Evolutionary conservation across 2,113 vertebrate genomes (phyloP).

Genomic region (Scomber japonicus): DNA sequence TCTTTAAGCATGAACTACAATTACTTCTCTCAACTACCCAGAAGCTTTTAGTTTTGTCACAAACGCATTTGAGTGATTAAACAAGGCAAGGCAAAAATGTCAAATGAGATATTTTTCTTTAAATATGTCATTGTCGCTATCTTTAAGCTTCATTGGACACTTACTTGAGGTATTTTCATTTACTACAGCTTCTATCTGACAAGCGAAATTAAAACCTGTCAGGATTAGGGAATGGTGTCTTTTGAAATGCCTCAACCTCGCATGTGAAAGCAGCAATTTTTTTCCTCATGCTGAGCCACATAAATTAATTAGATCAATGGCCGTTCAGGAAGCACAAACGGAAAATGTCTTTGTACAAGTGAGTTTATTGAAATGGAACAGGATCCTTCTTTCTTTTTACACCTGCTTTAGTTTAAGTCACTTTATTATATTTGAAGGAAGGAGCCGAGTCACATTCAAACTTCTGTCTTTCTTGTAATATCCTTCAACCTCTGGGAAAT

Average conservation of each 20-base stretch:
- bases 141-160: background rate
- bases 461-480: conserved; percentile 32
- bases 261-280: conserved; percentile 6
- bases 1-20: background rate
- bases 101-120: background rate
- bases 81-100: background rate
- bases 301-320: conserved; percentile 58
- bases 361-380: conserved; percentile 53
- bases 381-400: background rate
- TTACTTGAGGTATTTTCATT: conserved; percentile 41
- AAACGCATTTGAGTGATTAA: background rate
- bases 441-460: conserved; percentile 29
- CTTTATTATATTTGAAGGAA: conserved; percentile 36
- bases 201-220: conserved; percentile 52
- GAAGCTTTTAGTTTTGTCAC: background rate
- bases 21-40: background rate
- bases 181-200: conserved; percentile 39
- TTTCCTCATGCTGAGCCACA: conserved; percentile 20
- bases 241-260: conserved; percentile 25
- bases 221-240: conserved; percentile 32
- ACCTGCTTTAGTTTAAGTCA: conserved; percentile 13
- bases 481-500: conserved; percentile 40
- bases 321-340: conserved; percentile 24
- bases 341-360: conserved; percentile 43
- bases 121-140: conserved; percentile 3